phyloP scores from a whole-genome alignment of 2,113 vertebrate genomes.

The Indri indri region DNA sequence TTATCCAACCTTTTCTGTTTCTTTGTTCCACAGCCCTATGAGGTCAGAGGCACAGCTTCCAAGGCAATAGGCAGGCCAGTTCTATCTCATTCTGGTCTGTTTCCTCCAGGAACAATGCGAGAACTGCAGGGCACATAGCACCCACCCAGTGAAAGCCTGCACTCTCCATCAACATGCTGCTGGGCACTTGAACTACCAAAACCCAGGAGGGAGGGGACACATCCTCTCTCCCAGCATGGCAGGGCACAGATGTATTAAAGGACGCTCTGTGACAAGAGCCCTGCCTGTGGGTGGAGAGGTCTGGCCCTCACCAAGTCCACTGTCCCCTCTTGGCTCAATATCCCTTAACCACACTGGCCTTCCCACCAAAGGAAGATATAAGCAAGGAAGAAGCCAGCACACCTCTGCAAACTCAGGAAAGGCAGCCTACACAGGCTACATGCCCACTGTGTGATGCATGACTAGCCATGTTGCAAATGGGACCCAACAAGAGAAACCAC shows the following conservation, averaged over 20 bases:
- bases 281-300: neutral
- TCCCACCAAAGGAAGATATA: neutral
- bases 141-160: neutral
- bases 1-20: neutral
- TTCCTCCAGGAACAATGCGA: slow-evolving; percentile 49
- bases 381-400: neutral
- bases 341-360: neutral
- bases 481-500: neutral
- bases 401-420: neutral
- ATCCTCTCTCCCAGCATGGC: no score
- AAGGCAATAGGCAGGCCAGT: neutral
- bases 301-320: neutral
- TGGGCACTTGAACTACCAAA: neutral
- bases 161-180: neutral
- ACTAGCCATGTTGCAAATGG: neutral
- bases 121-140: neutral
- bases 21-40: neutral
- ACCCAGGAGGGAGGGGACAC: neutral
- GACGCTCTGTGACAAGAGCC: neutral
- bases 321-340: neutral
- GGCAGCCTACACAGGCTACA: no score
- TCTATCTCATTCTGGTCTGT: neutral
- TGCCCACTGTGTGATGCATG: neutral
- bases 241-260: neutral
- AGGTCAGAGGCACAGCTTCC: neutral